Conservation (phyloP, 2,888 invertebrate species). For the Agonum fuliginosum region DNA sequence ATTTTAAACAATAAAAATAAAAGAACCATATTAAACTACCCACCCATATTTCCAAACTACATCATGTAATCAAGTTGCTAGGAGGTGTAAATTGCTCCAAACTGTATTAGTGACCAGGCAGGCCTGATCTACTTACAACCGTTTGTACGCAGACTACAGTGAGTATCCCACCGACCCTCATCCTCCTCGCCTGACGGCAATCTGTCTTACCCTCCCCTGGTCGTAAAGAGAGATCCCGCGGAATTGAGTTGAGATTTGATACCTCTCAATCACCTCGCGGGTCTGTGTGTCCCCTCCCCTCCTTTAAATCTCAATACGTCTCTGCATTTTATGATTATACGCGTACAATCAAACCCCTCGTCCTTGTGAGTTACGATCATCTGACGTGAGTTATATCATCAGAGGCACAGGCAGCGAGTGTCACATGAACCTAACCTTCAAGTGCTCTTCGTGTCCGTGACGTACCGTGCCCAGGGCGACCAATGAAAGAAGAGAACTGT, state of each 20-base stretch:
- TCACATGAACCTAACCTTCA: neutral
- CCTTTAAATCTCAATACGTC: constrained; percentile 53
- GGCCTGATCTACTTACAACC: too few relatives aligned
- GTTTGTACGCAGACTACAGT: neutral
- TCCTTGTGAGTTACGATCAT: constrained; percentile 51
- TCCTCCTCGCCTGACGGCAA: constrained; percentile 40
- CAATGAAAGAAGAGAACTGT: neutral
- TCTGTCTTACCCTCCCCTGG: constrained; percentile 43
- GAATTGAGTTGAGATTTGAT: constrained; percentile 59
- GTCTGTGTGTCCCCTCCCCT: neutral
- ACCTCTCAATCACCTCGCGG: constrained; percentile 53
- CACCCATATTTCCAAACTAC: too few relatives aligned
- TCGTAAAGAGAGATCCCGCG: constrained; percentile 54
- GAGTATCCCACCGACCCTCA: too few relatives aligned
- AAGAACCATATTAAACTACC: too few relatives aligned
- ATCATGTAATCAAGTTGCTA: too few relatives aligned
- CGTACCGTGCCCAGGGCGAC: constrained; percentile 1
- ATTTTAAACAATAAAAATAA: too few relatives aligned
- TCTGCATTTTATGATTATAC: constrained; percentile 57
- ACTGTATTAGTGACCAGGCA: too few relatives aligned
- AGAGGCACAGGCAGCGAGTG: neutral
- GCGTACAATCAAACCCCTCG: constrained; percentile 52
- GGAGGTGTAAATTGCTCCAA: too few relatives aligned
- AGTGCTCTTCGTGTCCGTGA: neutral
- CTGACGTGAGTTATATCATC: constrained; percentile 58